These are phyloP conservation scores for Mormyrops boulengeri DNA, from an alignment of 2,797 vertebrate species.

Conservation along the genomic window DNA sequence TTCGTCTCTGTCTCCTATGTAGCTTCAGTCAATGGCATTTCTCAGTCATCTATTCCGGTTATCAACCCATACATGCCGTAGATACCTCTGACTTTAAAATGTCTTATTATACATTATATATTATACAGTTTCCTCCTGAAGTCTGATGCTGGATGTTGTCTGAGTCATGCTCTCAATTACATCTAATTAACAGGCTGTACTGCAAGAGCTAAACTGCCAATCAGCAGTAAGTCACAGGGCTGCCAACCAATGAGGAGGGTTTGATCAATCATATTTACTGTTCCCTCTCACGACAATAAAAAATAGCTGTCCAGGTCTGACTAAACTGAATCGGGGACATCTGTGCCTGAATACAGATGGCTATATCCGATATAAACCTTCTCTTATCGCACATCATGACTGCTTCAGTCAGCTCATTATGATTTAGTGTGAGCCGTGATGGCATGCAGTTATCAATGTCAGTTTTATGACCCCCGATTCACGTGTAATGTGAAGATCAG, in stretches of 20 bases:
- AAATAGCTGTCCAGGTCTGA: background rate
- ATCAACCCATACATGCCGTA: background rate
- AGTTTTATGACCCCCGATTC: conserved; percentile 10
- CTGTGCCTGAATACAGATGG: background rate
- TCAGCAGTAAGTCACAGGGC: background rate
- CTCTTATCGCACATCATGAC: background rate
- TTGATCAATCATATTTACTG: background rate
- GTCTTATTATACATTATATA: background rate
- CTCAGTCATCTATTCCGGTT: background rate
- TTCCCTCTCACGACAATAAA: background rate
- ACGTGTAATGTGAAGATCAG: conserved; percentile 13
- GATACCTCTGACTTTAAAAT: background rate
- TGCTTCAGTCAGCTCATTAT: background rate
- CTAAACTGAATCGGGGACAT: background rate
- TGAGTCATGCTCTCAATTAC: background rate
- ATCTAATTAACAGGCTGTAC: background rate
- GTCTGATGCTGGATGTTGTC: background rate
- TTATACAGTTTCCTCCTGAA: background rate
- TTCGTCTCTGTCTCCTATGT: background rate
- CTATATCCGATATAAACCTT: conserved; percentile 11
- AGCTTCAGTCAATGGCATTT: background rate
- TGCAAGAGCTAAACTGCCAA: background rate
- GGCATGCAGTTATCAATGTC: conserved; percentile 5
- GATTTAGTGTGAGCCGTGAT: conserved; percentile 13
- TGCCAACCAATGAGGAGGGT: background rate